Conservation (phyloP, 2,888 invertebrate species). For the Eupeodes latifasciatus region DNA sequence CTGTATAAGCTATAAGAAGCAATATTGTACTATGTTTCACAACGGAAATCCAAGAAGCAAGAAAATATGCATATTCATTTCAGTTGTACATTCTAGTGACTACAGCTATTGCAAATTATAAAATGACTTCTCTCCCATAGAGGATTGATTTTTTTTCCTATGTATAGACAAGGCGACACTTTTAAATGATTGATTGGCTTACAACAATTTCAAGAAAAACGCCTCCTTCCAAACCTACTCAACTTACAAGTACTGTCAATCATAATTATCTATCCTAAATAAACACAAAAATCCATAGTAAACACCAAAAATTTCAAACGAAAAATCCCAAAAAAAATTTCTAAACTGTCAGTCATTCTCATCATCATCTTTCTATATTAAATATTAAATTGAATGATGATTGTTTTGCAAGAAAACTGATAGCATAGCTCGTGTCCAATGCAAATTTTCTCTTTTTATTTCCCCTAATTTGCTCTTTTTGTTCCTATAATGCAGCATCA, state of each 20-base stretch:
- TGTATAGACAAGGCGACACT: neutral
- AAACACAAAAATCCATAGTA: constrained; percentile 21
- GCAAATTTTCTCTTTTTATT: constrained; percentile 61
- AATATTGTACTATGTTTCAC: too few relatives aligned
- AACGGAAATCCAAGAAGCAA: too few relatives aligned
- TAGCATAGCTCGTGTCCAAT: constrained; percentile 47
- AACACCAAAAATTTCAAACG: constrained; percentile 44
- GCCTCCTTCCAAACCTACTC: constrained; percentile 36
- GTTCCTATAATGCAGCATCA: neutral
- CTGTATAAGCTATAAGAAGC: too few relatives aligned
- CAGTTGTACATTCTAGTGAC: neutral
- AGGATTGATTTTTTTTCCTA: neutral
- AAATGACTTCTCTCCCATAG: constrained; percentile 14
- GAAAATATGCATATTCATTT: neutral
- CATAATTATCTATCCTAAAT: constrained; percentile 60
- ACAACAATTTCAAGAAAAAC: constrained; percentile 48
- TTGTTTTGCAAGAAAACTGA: constrained; percentile 37
- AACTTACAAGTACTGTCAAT: constrained; percentile 63
- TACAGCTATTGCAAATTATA: neutral
- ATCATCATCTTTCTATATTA: constrained; percentile 4
- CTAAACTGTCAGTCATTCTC: constrained; percentile 31
- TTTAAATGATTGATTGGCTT: constrained; percentile 52
- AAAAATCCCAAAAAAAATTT: constrained; percentile 50
- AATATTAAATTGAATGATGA: constrained; percentile 54
- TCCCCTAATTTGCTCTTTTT: constrained; percentile 22